Conservation (phyloP, 1,140 invertebrate genomes). For the Zaprionus lachaisei region DNA sequence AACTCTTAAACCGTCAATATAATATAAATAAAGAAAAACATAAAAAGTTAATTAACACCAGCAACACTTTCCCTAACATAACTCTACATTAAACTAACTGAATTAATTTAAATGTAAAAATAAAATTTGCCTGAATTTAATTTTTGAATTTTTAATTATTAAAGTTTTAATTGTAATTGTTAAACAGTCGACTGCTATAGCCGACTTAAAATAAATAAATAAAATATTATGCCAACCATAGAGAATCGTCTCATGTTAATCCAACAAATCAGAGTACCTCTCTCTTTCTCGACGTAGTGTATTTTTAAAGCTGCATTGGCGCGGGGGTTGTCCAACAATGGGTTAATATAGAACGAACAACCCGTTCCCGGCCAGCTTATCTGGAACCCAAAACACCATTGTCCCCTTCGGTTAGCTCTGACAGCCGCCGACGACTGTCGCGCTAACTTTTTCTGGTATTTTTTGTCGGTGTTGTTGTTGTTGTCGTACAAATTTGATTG, state of each 20-base stretch:
- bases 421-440: constrained; percentile 10
- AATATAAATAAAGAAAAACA: too few species aligned
- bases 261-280: background rate
- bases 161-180: too few species aligned
- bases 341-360: constrained; percentile 29
- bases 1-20: too few species aligned
- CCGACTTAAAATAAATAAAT: too few species aligned
- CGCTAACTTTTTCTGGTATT: constrained; percentile 5
- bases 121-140: too few species aligned
- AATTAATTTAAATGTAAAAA: too few species aligned
- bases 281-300: background rate
- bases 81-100: too few species aligned
- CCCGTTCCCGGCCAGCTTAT: constrained; percentile 40
- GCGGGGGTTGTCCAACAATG: constrained; percentile 41
- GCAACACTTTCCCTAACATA: too few species aligned
- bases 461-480: constrained; percentile 38
- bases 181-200: too few species aligned
- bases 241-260: background rate
- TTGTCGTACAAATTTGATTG: constrained; percentile 76
- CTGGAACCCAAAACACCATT: constrained; percentile 26
- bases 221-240: too few species aligned
- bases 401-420: constrained; percentile 29
- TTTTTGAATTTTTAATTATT: too few species aligned
- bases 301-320: background rate
- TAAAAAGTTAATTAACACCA: too few species aligned